These are phyloP conservation scores for Sebastes elongatus DNA, from an alignment of 2,797 vertebrate species.

Conservation along the genomic window DNA sequence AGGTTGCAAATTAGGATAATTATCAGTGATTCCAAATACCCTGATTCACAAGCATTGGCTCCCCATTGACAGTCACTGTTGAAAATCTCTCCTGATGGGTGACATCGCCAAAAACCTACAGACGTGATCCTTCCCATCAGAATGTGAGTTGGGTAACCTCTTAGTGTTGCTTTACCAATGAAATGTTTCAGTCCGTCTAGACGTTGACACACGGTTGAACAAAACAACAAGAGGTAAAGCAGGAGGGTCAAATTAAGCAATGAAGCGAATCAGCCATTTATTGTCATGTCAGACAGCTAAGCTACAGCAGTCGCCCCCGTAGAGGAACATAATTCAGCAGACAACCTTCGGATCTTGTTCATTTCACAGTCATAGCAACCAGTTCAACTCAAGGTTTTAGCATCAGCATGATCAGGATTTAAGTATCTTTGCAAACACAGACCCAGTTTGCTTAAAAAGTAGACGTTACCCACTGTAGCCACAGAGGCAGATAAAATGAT, in stretches of 20 bases:
- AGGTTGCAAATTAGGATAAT: background rate
- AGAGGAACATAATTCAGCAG: background rate
- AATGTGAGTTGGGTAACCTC: background rate
- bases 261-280: background rate
- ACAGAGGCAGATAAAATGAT: background rate
- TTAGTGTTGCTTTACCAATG: background rate
- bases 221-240: background rate
- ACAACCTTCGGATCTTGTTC: background rate
- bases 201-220: background rate
- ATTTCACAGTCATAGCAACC: conserved; percentile 2
- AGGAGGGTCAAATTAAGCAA: background rate
- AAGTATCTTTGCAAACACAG: background rate
- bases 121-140: too few relatives aligned
- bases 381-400: background rate
- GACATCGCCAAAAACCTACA: background rate
- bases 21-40: background rate
- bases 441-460: background rate
- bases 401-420: background rate
- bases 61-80: background rate
- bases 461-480: background rate
- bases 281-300: background rate
- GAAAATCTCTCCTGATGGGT: background rate
- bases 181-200: background rate
- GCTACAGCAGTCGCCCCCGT: background rate
- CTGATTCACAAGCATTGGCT: background rate